Percentiles rank a stretch among this genome's conserved stretches.
phyloP scores from a whole-genome alignment of 2,888 invertebrate species.

The Agrilus biguttatus region DNA sequence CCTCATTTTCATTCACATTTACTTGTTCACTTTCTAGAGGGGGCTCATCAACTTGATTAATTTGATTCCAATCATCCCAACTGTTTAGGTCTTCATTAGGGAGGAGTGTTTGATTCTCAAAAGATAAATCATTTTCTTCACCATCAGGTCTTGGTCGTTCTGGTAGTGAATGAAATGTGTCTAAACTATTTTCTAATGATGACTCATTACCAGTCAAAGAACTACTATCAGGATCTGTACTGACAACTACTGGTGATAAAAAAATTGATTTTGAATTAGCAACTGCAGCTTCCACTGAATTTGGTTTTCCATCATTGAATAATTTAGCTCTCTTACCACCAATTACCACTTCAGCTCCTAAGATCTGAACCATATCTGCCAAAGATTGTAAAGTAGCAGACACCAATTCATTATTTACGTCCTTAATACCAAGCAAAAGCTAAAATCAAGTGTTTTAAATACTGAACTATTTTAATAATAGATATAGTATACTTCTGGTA shows the following conservation, averaged over 20 bases:
- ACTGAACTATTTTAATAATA: background rate
- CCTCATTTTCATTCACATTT: background rate
- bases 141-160: slow-evolving; percentile 73
- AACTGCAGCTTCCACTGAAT: too few relatives aligned
- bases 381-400: slow-evolving; percentile 66
- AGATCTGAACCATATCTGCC: slow-evolving; percentile 70
- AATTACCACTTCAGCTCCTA: slow-evolving; percentile 75
- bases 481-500: slow-evolving; percentile 59
- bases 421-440: slow-evolving; percentile 73
- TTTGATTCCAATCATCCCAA: slow-evolving; percentile 62
- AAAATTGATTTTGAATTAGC: too few relatives aligned
- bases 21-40: background rate
- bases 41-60: background rate
- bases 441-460: slow-evolving; percentile 18
- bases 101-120: slow-evolving; percentile 29
- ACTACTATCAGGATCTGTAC: too few relatives aligned
- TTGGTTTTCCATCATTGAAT: slow-evolving; percentile 78
- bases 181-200: slow-evolving; percentile 1
- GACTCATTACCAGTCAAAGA: background rate
- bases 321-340: slow-evolving; percentile 67
- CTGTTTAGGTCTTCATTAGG: slow-evolving; percentile 48
- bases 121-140: slow-evolving; percentile 50
- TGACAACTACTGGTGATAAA: too few relatives aligned
- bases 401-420: slow-evolving; percentile 71
- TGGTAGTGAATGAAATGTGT: slow-evolving; percentile 24